These are phyloP conservation scores for Callosobruchus maculatus DNA, from an alignment of 2,888 invertebrate species.

Conservation along the genomic window DNA sequence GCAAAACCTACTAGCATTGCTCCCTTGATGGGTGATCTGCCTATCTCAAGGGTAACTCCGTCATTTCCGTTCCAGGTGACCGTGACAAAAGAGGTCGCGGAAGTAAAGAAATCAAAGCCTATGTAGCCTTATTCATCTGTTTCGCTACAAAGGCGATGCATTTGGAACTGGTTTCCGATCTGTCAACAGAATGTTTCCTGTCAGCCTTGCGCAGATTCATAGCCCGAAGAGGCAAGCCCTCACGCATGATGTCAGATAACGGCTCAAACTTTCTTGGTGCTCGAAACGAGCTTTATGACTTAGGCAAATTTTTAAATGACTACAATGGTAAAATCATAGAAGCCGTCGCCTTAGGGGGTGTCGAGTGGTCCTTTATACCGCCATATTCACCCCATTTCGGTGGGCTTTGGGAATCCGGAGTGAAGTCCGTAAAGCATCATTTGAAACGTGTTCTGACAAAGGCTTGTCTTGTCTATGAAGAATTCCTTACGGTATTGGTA, in stretches of 20 bases:
- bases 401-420: slow-evolving; percentile 13
- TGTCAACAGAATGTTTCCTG: slow-evolving; percentile 6
- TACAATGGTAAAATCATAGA: not conserved
- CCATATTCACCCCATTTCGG: slow-evolving; percentile 31
- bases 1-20: no score
- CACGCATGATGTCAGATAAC: slow-evolving; percentile 10
- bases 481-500: no score
- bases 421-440: slow-evolving; percentile 32
- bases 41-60: no score
- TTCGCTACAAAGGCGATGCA: slow-evolving; percentile 13
- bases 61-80: no score
- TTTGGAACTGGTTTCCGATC: slow-evolving; percentile 9
- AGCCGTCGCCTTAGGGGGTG: slow-evolving; percentile 12
- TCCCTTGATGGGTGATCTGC: no score
- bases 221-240: slow-evolving; percentile 7
- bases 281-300: slow-evolving; percentile 7
- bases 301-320: slow-evolving; percentile 4
- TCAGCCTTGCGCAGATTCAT: slow-evolving; percentile 9
- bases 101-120: no score
- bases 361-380: no score
- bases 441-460: slow-evolving; percentile 24
- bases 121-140: slow-evolving; percentile 4
- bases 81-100: no score
- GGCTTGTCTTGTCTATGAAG: no score
- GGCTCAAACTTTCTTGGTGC: slow-evolving; percentile 14